Evolutionary conservation across 2,888 invertebrate genomes (phyloP), one percentile per base, ranked within the genome.

Genomic region (Pharmacophagus antenor): DNA sequence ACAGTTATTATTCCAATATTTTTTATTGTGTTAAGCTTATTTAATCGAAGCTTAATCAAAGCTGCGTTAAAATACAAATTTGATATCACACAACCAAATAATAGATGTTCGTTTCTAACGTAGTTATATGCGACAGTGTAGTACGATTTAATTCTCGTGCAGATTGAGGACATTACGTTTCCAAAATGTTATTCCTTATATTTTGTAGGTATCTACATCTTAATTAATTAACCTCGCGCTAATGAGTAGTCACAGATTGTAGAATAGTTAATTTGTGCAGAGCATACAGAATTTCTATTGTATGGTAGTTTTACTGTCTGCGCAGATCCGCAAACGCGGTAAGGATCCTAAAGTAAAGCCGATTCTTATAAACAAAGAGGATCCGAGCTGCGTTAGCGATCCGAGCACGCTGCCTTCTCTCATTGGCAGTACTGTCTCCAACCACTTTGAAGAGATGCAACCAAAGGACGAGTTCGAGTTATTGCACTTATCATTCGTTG

Each of bases 381-480:
- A 94, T 83, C 92, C 93, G 61, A 91, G 91, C 73, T 91, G 92
- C 71, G 84, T 92, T 75, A 91, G 86, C 77, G 91, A 91, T 76
- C 84, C 88, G 63, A 84, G 84, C 70, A 75, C 88, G 64, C 72
- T 79, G 65, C 87, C 90, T 65, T 82, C 92, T 62, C 69, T 89
- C 53, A 76, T 87, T 52, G 74, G 71, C 65, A 64, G 73, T 27
- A 69, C 72, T 58, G 79, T 78, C 68, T 70, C 79, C 79, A 96
- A 96, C 92, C 94, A 94, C 84, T 96, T 96, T 85, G 95, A 95
- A 76, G 91, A 93, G 76, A 94, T 93, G 81, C 94, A 93, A 69
- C 96, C 97, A 55, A 96, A 96, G 91, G 97, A 97, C 88, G 95
- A 95, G 70, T 88, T 91, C 75, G 91, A 90, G 74, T 79, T 91